These are phyloP conservation scores for Oedothorax gibbosus DNA, from an alignment of 1,140 invertebrate genomes.

Conservation along the genomic window DNA sequence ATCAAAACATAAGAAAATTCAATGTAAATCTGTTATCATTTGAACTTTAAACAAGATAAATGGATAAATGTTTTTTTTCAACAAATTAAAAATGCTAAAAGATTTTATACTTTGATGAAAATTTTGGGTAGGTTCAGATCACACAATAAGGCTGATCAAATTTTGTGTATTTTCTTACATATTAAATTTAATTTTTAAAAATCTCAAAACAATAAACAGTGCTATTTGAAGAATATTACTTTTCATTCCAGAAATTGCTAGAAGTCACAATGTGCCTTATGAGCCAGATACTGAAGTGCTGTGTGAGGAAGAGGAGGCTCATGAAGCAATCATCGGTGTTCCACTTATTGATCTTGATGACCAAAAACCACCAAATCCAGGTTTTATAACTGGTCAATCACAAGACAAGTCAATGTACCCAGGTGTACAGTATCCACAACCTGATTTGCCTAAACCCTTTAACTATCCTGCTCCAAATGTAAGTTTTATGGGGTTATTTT, in stretches of 20 bases:
- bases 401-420: conserved; percentile 48
- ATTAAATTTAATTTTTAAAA: too few relatives aligned
- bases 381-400: conserved; percentile 38
- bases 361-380: conserved; percentile 32
- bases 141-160: too few relatives aligned
- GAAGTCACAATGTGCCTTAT: conserved; percentile 92
- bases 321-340: conserved; percentile 18
- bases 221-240: too few relatives aligned
- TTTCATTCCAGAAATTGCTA: conserved; percentile 86
- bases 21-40: too few relatives aligned
- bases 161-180: too few relatives aligned
- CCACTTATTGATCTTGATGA: conserved; percentile 45
- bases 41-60: too few relatives aligned
- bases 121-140: too few relatives aligned
- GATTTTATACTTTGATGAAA: too few relatives aligned
- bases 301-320: conserved; percentile 77
- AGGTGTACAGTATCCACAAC: conserved; percentile 49
- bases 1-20: too few relatives aligned
- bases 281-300: conserved; percentile 90
- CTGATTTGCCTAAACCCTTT: conserved; percentile 55
- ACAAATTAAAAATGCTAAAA: too few relatives aligned
- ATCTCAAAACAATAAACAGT: too few relatives aligned
- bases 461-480: conserved; percentile 44
- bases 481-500: conserved; percentile 2
- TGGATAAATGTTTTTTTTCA: too few relatives aligned